Percentiles rank a stretch among this genome's conserved stretches.
These are phyloP conservation scores for Nephrotoma flavescens DNA, from an alignment of 2,888 invertebrate genomes.

Conservation along the genomic window DNA sequence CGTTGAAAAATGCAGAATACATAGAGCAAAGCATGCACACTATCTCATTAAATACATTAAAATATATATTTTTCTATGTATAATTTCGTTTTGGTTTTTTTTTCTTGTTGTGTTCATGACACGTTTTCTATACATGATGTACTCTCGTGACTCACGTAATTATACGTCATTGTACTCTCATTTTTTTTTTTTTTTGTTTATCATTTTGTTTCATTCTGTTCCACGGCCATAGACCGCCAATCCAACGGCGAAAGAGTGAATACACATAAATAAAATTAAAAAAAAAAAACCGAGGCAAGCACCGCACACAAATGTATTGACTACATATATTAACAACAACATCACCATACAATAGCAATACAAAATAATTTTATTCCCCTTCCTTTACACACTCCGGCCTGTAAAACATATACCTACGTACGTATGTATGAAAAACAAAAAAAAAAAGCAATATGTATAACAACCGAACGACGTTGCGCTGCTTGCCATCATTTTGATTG, in stretches of 20 bases:
- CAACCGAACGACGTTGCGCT: background rate
- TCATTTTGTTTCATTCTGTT: background rate
- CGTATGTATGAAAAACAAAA: background rate
- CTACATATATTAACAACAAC: background rate
- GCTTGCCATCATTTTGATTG: background rate
- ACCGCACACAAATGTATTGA: background rate
- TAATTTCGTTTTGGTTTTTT: background rate
- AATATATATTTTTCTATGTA: constrained; percentile 1
- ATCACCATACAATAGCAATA: background rate
- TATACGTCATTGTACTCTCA: constrained; percentile 5
- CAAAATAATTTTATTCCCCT: background rate
- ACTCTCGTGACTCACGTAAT: constrained; percentile 7
- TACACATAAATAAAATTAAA: background rate
- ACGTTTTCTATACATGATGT: constrained; percentile 6
- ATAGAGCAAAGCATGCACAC: constrained; percentile 1
- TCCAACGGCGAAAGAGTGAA: background rate
- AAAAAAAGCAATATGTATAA: background rate
- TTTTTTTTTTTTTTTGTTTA: background rate
- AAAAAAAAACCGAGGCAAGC: background rate
- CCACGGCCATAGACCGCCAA: background rate
- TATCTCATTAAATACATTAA: background rate
- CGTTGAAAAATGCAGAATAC: constrained; percentile 3
- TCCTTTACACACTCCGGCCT: background rate
- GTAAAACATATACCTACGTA: background rate
- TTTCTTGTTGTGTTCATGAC: constrained; percentile 1